A percentile compares a stretch with the other conserved stretches of the same genome.
Evolutionary conservation across 2,888 invertebrate species (phyloP).

Genomic region (Tachina grossa): DNA sequence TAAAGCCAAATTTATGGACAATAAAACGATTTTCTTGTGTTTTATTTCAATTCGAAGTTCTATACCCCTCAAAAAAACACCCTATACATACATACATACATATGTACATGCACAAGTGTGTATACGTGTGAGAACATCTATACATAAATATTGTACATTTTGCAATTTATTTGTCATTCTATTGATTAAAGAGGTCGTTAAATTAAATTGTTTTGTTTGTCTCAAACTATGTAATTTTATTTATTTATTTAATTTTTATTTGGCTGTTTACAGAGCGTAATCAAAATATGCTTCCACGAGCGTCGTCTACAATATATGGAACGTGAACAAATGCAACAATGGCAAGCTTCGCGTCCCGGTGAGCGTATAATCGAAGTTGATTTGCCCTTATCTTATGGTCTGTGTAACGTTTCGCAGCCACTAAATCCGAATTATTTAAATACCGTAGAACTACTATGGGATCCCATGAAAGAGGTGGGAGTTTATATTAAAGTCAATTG

Average conservation of each 20-base stretch:
- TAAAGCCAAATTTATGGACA: no score
- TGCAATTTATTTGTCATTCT: slow-evolving; percentile 25
- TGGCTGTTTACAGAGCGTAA: slow-evolving; percentile 87
- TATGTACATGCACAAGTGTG: not conserved
- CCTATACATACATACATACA: not conserved
- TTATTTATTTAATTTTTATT: slow-evolving; percentile 32
- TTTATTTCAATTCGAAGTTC: no score
- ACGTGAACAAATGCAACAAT: slow-evolving; percentile 94
- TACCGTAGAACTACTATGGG: slow-evolving; percentile 95
- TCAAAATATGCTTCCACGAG: slow-evolving; percentile 98
- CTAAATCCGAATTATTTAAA: slow-evolving; percentile 87
- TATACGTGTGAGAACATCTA: not conserved
- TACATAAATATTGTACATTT: slow-evolving; percentile 10
- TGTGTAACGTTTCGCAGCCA: slow-evolving; percentile 91
- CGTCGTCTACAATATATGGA: slow-evolving; percentile 97
- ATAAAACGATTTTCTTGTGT: no score
- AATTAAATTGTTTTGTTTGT: slow-evolving; percentile 70
- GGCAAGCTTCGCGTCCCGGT: slow-evolving; percentile 94
- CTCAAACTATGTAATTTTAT: slow-evolving; percentile 8
- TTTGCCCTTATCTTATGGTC: slow-evolving; percentile 95
- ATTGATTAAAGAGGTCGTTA: slow-evolving; percentile 67
- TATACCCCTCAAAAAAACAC: no score
- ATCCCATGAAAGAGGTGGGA: slow-evolving; percentile 97
- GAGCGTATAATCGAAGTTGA: slow-evolving; percentile 97
- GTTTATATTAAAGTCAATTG: slow-evolving; percentile 98